Evolutionary conservation across 2,888 invertebrate genomes (phyloP).

Genomic region (Tuta absoluta): DNA sequence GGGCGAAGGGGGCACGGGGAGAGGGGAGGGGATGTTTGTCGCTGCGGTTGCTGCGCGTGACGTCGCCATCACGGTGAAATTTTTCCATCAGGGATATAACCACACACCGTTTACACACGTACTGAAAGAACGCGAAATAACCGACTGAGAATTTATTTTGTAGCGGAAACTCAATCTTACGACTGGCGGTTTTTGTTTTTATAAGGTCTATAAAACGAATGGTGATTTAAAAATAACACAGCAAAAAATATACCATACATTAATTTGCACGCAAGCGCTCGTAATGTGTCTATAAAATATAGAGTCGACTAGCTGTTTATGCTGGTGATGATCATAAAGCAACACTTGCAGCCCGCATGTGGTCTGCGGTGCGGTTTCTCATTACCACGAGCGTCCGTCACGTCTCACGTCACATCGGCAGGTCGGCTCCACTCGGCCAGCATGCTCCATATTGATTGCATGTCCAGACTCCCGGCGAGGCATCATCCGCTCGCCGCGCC

Average conservation of each 20-base stretch:
- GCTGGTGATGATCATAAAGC: neutral
- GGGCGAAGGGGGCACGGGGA: neutral
- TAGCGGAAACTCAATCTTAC: neutral
- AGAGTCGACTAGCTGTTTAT: neutral
- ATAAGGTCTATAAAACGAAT: too few relatives aligned
- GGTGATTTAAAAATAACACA: too few relatives aligned
- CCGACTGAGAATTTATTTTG: neutral
- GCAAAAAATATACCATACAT: too few relatives aligned
- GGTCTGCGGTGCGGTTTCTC: neutral
- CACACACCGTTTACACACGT: neutral
- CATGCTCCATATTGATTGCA: neutral
- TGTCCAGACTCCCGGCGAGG: neutral
- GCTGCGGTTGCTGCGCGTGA: conserved; percentile 16
- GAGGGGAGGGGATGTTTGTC: neutral
- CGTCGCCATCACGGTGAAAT: conserved; percentile 6
- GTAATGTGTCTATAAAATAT: neutral
- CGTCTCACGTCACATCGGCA: neutral
- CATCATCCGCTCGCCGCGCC: neutral
- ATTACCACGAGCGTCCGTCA: neutral
- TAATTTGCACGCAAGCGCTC: too few relatives aligned
- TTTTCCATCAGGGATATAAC: neutral
- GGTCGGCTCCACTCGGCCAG: neutral
- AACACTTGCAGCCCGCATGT: neutral
- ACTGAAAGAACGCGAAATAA: neutral
- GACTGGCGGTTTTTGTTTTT: neutral